Conservation (phyloP, 2,797 vertebrate genomes). For the Chloroceryle amazona region DNA sequence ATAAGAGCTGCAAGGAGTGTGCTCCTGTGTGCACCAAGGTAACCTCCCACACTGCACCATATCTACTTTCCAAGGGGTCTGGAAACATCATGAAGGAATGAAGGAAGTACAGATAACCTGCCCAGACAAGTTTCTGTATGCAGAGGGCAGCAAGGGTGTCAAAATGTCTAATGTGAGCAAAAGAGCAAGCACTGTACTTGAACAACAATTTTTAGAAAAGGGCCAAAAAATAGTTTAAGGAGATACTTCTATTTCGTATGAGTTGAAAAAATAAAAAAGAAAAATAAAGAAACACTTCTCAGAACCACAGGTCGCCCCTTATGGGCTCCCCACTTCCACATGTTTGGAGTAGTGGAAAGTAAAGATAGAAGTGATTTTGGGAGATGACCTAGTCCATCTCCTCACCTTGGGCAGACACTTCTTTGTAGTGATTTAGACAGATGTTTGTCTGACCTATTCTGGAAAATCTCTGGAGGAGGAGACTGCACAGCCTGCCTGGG, state of each 20-base stretch:
- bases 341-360: neutral
- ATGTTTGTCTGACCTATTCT: neutral
- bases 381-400: neutral
- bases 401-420: neutral
- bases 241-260: neutral
- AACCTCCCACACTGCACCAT: neutral
- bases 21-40: slow-evolving; percentile 90
- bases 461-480: neutral
- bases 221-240: fast-evolving
- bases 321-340: too few species aligned
- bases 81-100: neutral
- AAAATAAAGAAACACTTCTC: neutral
- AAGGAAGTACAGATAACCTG: neutral
- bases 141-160: neutral
- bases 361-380: neutral
- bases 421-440: neutral
- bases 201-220: neutral
- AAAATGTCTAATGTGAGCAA: neutral
- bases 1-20: slow-evolving; percentile 92
- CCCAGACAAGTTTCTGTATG: neutral
- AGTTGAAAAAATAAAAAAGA: neutral
- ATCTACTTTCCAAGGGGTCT: neutral
- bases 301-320: neutral
- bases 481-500: too few species aligned
- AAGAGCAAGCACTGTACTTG: neutral